A percentile compares a stretch with the other conserved stretches of the same genome.
Evolutionary conservation across 2,113 vertebrate genomes (phyloP).

Genomic region (Geothlypis trichas): DNA sequence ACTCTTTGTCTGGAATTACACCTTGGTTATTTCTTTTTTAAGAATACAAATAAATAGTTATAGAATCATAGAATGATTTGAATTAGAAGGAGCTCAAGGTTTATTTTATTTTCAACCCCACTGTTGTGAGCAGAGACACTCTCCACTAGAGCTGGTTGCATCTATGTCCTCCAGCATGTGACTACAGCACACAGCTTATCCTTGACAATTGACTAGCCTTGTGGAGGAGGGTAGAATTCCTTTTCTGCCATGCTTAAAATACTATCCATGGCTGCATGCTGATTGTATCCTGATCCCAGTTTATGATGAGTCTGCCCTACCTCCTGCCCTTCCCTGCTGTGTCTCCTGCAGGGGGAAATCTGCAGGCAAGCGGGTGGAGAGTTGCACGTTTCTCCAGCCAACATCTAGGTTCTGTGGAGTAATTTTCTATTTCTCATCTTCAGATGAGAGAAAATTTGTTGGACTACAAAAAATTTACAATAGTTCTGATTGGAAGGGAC

Average conservation of each 20-base stretch:
- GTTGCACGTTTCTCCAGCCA: not conserved
- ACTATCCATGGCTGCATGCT: fast-evolving
- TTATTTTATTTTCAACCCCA: not conserved
- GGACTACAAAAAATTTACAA: not conserved
- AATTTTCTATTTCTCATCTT: not conserved
- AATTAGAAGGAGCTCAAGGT: not conserved
- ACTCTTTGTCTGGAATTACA: not conserved
- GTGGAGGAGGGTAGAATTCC: not conserved
- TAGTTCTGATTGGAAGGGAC: not conserved
- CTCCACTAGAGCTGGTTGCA: not conserved
- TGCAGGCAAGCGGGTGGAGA: not conserved
- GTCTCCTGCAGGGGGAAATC: not conserved
- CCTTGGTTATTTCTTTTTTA: not conserved
- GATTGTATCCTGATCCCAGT: not conserved
- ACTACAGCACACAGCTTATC: not conserved
- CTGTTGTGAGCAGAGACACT: not conserved
- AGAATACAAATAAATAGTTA: not conserved
- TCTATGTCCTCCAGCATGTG: not conserved
- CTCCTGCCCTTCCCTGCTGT: not conserved
- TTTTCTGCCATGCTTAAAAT: not conserved
- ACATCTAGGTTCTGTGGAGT: not conserved
- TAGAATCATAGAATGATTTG: fast-evolving
- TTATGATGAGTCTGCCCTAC: not conserved
- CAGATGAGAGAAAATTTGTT: not conserved
- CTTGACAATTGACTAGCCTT: not conserved